Evolutionary conservation across 2,888 invertebrate species (phyloP).

Genomic region (Seladonia tumulorum): DNA sequence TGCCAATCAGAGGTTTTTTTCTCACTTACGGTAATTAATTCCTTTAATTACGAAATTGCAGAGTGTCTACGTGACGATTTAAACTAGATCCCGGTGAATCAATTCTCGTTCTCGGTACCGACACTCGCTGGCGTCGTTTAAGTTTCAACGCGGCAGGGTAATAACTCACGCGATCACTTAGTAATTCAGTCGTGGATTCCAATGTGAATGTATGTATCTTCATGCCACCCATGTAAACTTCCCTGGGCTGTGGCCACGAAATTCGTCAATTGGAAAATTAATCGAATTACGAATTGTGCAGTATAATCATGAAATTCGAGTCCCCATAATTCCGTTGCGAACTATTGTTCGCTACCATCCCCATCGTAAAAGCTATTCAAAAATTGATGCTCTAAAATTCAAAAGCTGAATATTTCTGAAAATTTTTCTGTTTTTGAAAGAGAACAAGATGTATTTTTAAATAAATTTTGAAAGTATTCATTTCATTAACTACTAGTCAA

Average conservation of each 20-base stretch:
- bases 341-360: background rate
- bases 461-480: too few relatives aligned
- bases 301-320: conserved; percentile 9
- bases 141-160: conserved; percentile 7
- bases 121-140: conserved; percentile 5
- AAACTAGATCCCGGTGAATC: background rate
- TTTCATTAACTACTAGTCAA: too few relatives aligned
- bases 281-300: conserved; percentile 19
- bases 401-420: background rate
- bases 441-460: too few relatives aligned
- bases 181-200: conserved; percentile 27
- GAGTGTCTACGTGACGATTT: background rate
- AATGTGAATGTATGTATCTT: conserved; percentile 37
- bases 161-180: conserved; percentile 25
- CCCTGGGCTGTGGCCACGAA: conserved; percentile 33
- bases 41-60: background rate
- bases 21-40: background rate
- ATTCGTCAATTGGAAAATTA: conserved; percentile 37
- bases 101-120: background rate
- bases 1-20: background rate
- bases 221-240: conserved; percentile 46
- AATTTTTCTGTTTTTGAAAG: too few relatives aligned
- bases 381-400: background rate
- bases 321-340: background rate
- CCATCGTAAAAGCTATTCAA: background rate